Evolutionary conservation across 2,888 invertebrate genomes (phyloP), one percentile per base, ranked within the genome.

Genomic region (Caradrina clavipalpis): DNA sequence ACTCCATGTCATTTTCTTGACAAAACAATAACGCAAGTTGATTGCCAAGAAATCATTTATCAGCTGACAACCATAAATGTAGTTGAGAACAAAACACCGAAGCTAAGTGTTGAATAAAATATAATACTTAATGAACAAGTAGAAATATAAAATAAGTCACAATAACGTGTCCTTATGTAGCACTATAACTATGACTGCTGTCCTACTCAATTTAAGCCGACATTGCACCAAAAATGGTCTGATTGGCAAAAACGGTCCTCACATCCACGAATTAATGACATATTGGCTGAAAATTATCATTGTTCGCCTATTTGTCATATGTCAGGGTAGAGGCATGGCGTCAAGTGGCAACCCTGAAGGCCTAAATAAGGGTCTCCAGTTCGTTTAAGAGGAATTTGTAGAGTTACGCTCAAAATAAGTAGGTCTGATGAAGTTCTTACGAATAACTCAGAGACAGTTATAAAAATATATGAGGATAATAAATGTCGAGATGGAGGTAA

Each of bases 241-340:
- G 75, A 75, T 81, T 78, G 74, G 63, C 73, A 77, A 77, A 77
- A 83, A 77, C 26, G 31, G 31, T n/a, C 21, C 35, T 65, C 56
- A 26, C 59, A 50, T 60, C 22, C 17, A 47, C 56, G 17, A 72
- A 69, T 63, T 77, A 77, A 82, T 62, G 78, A 66, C 78, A 45
- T 67, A 76, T 76, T 72, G 78, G 74, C 69, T 57, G 76, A 79
- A 73, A 78, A 82, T 82, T 76, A 72, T 70, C 73, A 81, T 80
- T 60, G 69, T 67, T 58, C 54, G 31, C 31, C 73, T 75, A 76
- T 83, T 76, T 75, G 78, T 75, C 81, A 76, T 78, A 65, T 51
- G 66, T 76, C 76, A 78, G 57, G 3, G 10, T 49, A 10, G 42
- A 56, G 45, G 15, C 62, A 73, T 61, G 63, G 58, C 69, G 72